Evolutionary conservation across 2,113 vertebrate genomes (phyloP).

Genomic region (Romanogobio albipinnatus): DNA sequence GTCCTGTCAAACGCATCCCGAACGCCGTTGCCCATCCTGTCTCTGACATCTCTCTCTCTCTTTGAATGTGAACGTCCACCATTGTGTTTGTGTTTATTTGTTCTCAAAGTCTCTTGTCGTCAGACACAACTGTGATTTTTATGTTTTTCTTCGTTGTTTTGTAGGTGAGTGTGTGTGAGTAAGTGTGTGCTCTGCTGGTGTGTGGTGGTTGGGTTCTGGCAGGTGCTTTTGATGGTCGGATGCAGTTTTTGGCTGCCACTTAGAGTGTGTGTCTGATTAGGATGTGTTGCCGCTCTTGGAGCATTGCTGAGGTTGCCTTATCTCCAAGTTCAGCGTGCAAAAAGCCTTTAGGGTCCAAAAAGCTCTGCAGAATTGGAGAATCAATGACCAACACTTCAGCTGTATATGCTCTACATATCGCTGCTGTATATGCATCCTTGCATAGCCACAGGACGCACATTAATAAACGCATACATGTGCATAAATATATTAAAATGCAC

Average conservation of each 20-base stretch:
- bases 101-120: constrained; percentile 21
- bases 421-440: constrained; percentile 37
- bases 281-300: not conserved
- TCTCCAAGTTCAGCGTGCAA: constrained; percentile 15
- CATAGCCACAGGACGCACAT: constrained; percentile 25
- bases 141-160: constrained; percentile 15
- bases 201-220: constrained; percentile 16
- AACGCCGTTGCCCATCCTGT: constrained; percentile 27
- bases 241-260: not conserved
- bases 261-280: constrained; percentile 60
- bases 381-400: constrained; percentile 61
- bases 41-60: constrained; percentile 28
- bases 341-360: constrained; percentile 14
- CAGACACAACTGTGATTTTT: constrained; percentile 13
- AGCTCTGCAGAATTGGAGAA: constrained; percentile 64
- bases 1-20: constrained; percentile 57
- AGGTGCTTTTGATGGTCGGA: not conserved
- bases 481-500: not conserved
- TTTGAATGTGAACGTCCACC: not conserved
- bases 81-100: not conserved
- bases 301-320: constrained; percentile 10
- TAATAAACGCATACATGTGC: not conserved
- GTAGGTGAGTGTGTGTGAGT: not conserved
- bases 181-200: constrained; percentile 1
- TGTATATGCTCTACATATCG: not conserved